A percentile compares a stretch with the other conserved stretches of the same genome.
phyloP scores from a whole-genome alignment of 92 coral and sea anemone genomes.

The Palythoa heliodiscus region DNA sequence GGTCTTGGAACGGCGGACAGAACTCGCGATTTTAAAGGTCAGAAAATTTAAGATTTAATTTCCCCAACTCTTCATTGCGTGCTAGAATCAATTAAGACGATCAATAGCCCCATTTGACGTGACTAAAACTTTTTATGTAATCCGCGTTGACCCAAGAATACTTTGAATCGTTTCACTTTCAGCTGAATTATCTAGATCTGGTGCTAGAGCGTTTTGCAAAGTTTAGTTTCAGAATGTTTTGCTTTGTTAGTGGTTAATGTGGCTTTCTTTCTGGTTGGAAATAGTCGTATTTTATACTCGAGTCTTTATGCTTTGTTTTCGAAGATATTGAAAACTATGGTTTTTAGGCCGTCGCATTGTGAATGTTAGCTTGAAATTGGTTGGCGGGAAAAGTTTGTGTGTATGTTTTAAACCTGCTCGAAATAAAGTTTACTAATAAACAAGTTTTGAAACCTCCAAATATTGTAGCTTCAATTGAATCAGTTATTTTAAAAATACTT shows the following conservation, averaged over 20 bases:
- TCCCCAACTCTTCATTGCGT: background rate
- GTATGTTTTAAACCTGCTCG: too few species aligned
- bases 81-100: background rate
- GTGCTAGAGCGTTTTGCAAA: background rate
- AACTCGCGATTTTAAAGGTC: conserved; percentile 60
- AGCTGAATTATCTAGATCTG: background rate
- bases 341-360: background rate
- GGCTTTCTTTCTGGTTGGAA: background rate
- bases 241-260: background rate
- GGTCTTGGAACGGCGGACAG: conserved; percentile 77
- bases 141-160: background rate
- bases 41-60: background rate
- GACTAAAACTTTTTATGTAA: background rate
- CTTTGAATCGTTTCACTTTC: background rate
- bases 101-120: background rate
- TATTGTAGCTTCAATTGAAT: too few species aligned
- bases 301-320: conserved; percentile 9
- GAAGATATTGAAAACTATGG: background rate
- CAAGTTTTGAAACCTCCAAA: too few species aligned
- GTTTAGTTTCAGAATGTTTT: background rate
- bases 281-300: background rate
- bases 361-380: background rate
- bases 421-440: too few species aligned
- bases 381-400: too few species aligned
- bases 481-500: too few species aligned